These are phyloP conservation scores for Amyelois transitella DNA, from an alignment of 1,140 invertebrate genomes.

Conservation along the genomic window DNA sequence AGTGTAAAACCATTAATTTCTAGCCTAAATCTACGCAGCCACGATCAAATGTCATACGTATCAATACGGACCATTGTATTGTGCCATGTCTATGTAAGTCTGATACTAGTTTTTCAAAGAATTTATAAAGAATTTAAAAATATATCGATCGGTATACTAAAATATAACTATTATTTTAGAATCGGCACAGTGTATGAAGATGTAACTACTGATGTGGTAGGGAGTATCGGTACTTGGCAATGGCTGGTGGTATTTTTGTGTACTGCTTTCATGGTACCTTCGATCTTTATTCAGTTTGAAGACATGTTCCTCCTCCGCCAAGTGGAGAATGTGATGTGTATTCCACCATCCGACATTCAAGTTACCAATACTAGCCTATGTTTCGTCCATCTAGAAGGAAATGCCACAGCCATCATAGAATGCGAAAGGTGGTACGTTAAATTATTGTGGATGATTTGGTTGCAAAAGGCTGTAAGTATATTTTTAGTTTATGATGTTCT, in stretches of 20 bases:
- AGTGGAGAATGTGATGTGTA: constrained; percentile 23
- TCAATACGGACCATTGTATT: neutral
- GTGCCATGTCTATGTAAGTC: constrained; percentile 16
- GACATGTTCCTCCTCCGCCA: constrained; percentile 44
- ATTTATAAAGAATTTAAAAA: neutral
- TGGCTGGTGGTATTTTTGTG: constrained; percentile 48
- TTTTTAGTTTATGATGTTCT: constrained; percentile 1
- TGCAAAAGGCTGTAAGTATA: constrained; percentile 42
- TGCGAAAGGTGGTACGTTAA: constrained; percentile 46
- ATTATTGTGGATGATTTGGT: constrained; percentile 43
- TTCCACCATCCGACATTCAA: constrained; percentile 19
- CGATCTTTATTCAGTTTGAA: constrained; percentile 48
- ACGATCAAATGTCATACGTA: neutral
- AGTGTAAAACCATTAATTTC: neutral
- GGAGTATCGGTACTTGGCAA: constrained; percentile 56
- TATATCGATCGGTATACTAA: neutral
- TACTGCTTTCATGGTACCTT: constrained; percentile 29
- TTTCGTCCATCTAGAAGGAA: constrained; percentile 22
- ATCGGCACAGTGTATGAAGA: constrained; percentile 61
- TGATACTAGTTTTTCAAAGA: neutral
- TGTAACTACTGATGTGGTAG: constrained; percentile 54
- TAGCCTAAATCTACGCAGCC: constrained; percentile 6
- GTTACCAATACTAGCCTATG: constrained; percentile 36
- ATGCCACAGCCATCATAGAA: constrained; percentile 25
- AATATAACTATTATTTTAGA: constrained; percentile 28